Base-by-base conservation (phyloP, 2,797 vertebrate species). In the Leptoclinus maculatus region DNA sequence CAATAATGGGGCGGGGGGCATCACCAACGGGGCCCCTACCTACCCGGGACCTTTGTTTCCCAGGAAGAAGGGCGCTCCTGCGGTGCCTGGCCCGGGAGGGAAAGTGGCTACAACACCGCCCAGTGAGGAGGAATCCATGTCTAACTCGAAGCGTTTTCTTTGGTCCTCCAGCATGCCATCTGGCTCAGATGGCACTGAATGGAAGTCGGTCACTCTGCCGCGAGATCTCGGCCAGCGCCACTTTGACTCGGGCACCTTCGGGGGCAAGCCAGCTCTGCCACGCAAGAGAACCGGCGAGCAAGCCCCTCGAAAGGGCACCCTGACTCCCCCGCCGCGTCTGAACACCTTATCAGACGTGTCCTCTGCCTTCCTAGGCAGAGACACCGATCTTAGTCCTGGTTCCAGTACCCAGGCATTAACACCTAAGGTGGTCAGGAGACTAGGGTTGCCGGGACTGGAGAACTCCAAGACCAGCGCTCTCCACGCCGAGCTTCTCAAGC, bases 121-220 rank as follows among this genome's bases (percentile, higher is more conserved):
- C 0, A 65, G 83, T 0, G 98, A 99, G 56, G 98, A 99, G 63
- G 98, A 99, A 29, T 57, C 91, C 0, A 84, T 94, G 32, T 87
- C 94, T n/a, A 97, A 95, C 87, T 94, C 97, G 0, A 98, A 97
- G 74, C 97, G 97, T 39, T 99, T 99, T 80, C 89, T 98, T 54
- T 95, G 97, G 79, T 97, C 97, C 5, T 96, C 96, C 16, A 97
- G 95, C 1, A 91, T 97, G 88, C 95, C 96, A 10, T 94, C 94
- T 0, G 94, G 96, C 9, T 93, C 95, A 0, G 96, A 95, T 47
- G 95, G 96, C 86, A 95, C 91, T 0, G 97, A 98, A 80, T 97
- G 97, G 97, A 96, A 94, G 85, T 98, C 97, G 0, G 96, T 99
- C 83, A 99, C 98, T 0, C 95, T 99, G 74, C 98, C 98, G 0